Evolutionary conservation across 2,888 invertebrate genomes (phyloP), one percentile per base, ranked within the genome.

Genomic region (Cyclophora albipunctata): DNA sequence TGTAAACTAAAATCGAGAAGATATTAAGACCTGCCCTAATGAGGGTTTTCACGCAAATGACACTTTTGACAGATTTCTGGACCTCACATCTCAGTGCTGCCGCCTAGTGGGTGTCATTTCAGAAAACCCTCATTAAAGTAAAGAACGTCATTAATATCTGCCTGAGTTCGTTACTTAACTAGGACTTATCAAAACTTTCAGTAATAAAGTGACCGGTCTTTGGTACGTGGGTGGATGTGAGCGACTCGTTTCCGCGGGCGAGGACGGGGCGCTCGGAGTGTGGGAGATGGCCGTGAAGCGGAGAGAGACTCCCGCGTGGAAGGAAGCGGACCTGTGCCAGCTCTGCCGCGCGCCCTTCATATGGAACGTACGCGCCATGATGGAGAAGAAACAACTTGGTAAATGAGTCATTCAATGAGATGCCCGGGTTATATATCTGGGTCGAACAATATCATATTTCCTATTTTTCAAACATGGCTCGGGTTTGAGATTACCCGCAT

Each of bases 361-460:
- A 84, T 99, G 99, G 99, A 99, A 99, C 84, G 91, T 99, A 48
- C 92, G 96, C 58, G 97, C 96, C 6, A 99, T 99, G 98, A 97
- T 99, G 95, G 97, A 98, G 81, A 96, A 96, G 83, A 94, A 96
- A 71, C 97, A 96, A 75, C 90, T 99, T 49, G 91, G 91, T 90
- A 54, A 54, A 64, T 53, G 4, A 5, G 4, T 20, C 20, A 33
- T 7, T 3, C n/a, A n/a, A n/a, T n/a, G n/a, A n/a, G n/a, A 51
- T 0, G 34, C 37, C 20, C 6, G 34, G 4, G 5, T 5, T 34
- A n/a, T 4, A 33, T 37, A 20, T 5, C 4, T 33, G 5, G 33
- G 6, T 20, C 20, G 20, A 20, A 20, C 20, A 20, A 20, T 20
- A 20, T 1, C 20, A 20, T 20, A 20, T 20, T 20, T 20, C 20